Evolutionary conservation across 2,888 invertebrate species (phyloP), one percentile per base, ranked within the genome.

Genomic region (Athalia rosae): DNA sequence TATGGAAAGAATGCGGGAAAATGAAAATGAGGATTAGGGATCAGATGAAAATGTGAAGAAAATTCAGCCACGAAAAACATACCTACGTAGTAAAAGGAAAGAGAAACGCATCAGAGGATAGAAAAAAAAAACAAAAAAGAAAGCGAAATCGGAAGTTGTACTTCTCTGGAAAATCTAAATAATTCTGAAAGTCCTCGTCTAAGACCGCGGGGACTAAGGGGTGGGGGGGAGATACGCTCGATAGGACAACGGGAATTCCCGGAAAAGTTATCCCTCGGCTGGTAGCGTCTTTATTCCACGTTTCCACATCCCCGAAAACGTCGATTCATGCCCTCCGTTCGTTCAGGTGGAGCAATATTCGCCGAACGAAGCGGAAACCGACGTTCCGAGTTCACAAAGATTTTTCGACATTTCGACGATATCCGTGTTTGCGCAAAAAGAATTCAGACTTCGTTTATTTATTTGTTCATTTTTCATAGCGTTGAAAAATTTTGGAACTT

Each of bases 251-350:
- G 53, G 53, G 53, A 67, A 67, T 48, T 53, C 67, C 11, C 28
- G 28, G 28, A 28, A 2, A 28, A 28, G 28, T 28, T 0, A 28
- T 28, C 28, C 28, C 28, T 28, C 28, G 28, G 48, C 66, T 15
- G 48, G 15, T 66, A 15, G 47, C n/a, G 48, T 48, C 47, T 48
- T 15, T 41, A 66, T 66, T 43, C 28, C 28, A 47, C 64, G 45
- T 7, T 64, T 28, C 28, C 64, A 47, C 28, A 43, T 62, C 62
- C 43, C 64, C 47, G 64, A 64, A 64, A 64, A 67, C 67, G 11
- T 11, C 48, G 50, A 67, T 67, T 67, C 53, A 67, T 53, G 50
- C 53, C 28, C 67, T 50, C 13, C 48, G 67, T 67, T 67, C 50
- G 48, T 67, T 53, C 50, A 28, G 28, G 15, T 41, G 67, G 53